These are phyloP conservation scores for Chrysolina americana DNA, from an alignment of 2,888 invertebrate genomes.

Conservation along the genomic window DNA sequence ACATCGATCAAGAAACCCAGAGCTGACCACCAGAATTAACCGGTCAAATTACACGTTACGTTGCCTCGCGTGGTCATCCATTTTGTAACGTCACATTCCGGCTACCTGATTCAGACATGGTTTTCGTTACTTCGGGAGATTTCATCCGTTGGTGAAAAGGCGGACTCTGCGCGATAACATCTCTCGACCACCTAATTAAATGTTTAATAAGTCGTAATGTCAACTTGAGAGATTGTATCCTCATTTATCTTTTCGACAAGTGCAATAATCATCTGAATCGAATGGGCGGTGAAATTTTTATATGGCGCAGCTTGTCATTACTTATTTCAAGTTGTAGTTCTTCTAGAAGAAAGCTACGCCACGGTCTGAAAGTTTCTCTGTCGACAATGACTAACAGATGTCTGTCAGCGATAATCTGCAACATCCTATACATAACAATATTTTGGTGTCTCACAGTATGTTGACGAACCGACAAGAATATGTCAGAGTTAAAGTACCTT, in stretches of 20 bases:
- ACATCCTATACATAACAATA: too few relatives aligned
- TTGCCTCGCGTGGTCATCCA: conserved; percentile 13
- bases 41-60: conserved; percentile 21
- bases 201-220: conserved; percentile 31
- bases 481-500: too few relatives aligned
- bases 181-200: conserved; percentile 31
- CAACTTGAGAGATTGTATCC: conserved; percentile 27
- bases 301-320: not conserved
- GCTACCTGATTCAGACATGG: conserved; percentile 11
- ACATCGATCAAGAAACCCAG: conserved; percentile 9
- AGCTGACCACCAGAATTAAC: conserved; percentile 10
- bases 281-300: conserved; percentile 19
- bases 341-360: too few relatives aligned
- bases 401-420: too few relatives aligned
- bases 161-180: conserved; percentile 15
- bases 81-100: conserved; percentile 10
- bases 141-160: conserved; percentile 31
- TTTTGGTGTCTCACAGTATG: too few relatives aligned
- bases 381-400: too few relatives aligned
- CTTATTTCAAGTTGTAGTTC: not conserved
- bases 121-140: conserved; percentile 3
- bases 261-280: conserved; percentile 30
- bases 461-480: too few relatives aligned
- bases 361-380: too few relatives aligned
- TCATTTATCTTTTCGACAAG: conserved; percentile 38